Percentiles rank a stretch among this genome's conserved stretches.
Conservation (phyloP, 23 tunicate genomes). For the Ascidia mentula region DNA sequence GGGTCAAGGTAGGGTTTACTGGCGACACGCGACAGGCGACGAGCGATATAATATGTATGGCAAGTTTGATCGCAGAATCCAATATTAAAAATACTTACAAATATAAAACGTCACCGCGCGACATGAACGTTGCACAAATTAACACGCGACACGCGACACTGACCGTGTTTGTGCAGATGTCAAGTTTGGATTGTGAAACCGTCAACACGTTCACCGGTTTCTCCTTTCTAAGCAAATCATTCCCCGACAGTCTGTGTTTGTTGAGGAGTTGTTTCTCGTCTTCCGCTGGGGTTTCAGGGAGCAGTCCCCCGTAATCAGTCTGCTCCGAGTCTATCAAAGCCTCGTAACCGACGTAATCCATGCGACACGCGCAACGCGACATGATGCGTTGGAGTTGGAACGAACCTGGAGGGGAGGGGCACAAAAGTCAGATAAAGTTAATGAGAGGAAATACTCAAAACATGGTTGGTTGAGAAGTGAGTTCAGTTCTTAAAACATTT, state of each 20-base stretch:
- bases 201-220: slow-evolving; percentile 78
- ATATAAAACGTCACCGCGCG: too few relatives aligned
- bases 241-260: slow-evolving; percentile 7
- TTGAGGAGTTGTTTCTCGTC: slow-evolving; percentile 14
- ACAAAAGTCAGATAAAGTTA: too few relatives aligned
- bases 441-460: too few relatives aligned
- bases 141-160: too few relatives aligned
- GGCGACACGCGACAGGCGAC: too few relatives aligned
- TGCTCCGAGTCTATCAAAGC: slow-evolving; percentile 81
- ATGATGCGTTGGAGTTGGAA: slow-evolving; percentile 94
- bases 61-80: too few relatives aligned
- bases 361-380: slow-evolving; percentile 79
- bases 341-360: slow-evolving; percentile 94
- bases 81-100: too few relatives aligned
- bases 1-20: not conserved
- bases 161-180: slow-evolving; percentile 89
- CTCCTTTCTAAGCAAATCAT: slow-evolving; percentile 57
- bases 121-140: too few relatives aligned
- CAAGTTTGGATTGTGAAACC: slow-evolving; percentile 71
- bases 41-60: too few relatives aligned
- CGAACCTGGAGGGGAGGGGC: slow-evolving; percentile 50
- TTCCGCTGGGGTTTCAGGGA: slow-evolving; percentile 45
- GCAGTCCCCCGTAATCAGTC: slow-evolving; percentile 56
- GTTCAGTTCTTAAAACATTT: too few relatives aligned
- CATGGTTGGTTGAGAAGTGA: too few relatives aligned